Evolutionary conservation across 2,888 invertebrate genomes (phyloP), one percentile per base, ranked within the genome.

Genomic region (Nemapogon koenigi): DNA sequence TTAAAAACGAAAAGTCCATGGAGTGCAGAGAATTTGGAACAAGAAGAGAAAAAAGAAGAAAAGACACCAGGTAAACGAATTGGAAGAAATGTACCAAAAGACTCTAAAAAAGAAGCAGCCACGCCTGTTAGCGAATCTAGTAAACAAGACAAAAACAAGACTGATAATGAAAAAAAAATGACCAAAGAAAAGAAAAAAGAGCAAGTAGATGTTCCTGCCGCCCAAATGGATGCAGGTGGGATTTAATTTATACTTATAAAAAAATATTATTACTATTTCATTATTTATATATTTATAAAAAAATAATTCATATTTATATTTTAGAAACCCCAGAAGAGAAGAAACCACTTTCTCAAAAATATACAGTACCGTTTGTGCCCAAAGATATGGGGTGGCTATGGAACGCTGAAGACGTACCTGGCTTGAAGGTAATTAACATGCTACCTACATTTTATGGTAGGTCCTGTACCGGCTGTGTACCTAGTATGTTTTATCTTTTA

Each of bases 321-420:
- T 7, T 22, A 22, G 4, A 7, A 35, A 39, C 41, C 2, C 40
- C 41, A 7, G 45, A 51, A 39, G 58, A 57, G 41, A 62, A 61
- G 36, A 59, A 51, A 39, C 50, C 51, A 3, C 56, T 13, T n/a
- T 4, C 11, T 35, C 14, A 39, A 3, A 64, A 58, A 38, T 66
- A 67, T 42, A 60, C 62, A 0, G 69, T 71, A 42, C 72, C 71
- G 2, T 43, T 55, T 1, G 79, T 79, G 4, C 78, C 76, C 0
- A 62, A 59, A 41, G 40, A 62, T 37, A 79, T 72, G 78, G 79
- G 79, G 1, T 79, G 79, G 79, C 65, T 72, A 44, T 79, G 78
- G 78, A 66, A 44, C 3, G 73, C 76, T 2, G 68, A 73, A 37
- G 73, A 78, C 42, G 54, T 71, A 41, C 73, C 73, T 0, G 76